Percentiles rank a stretch among this genome's conserved stretches.
phyloP scores from a whole-genome alignment of 2,888 invertebrate species.

The Oxyteleia sp. region DNA sequence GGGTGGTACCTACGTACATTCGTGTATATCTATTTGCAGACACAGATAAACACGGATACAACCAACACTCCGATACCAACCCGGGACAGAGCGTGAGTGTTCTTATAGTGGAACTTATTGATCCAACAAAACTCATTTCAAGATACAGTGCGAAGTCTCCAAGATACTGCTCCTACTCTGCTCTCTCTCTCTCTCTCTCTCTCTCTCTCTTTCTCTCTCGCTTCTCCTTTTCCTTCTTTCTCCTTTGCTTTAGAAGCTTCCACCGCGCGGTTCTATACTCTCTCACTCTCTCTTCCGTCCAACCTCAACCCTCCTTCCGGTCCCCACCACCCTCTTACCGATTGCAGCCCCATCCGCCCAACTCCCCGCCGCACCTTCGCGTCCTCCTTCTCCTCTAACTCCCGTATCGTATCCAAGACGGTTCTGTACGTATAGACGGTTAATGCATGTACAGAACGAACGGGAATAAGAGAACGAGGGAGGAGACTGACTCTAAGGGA shows the following conservation, averaged over 20 bases:
- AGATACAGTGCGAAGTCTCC: slow-evolving; percentile 88
- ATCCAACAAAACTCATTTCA: slow-evolving; percentile 88
- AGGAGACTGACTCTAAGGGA: slow-evolving; percentile 67
- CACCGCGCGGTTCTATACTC: slow-evolving; percentile 72
- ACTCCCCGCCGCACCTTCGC: slow-evolving; percentile 75
- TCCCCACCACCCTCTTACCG: slow-evolving; percentile 77
- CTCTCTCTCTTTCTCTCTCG: slow-evolving; percentile 78
- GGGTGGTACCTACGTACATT: slow-evolving; percentile 82
- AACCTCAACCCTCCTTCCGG: slow-evolving; percentile 76
- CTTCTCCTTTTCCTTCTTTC: slow-evolving; percentile 72
- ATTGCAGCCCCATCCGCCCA: slow-evolving; percentile 79
- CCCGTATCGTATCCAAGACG: slow-evolving; percentile 84
- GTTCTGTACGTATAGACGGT: slow-evolving; percentile 78
- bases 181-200: slow-evolving; percentile 78
- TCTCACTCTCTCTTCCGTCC: slow-evolving; percentile 77
- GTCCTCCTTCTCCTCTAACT: slow-evolving; percentile 76
- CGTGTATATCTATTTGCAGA: slow-evolving; percentile 87
- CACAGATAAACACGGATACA: slow-evolving; percentile 87
- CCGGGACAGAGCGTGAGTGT: slow-evolving; percentile 86
- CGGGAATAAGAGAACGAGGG: slow-evolving; percentile 75
- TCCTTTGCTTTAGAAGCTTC: slow-evolving; percentile 74
- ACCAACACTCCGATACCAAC: slow-evolving; percentile 83
- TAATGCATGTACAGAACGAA: slow-evolving; percentile 79
- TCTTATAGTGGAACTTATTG: slow-evolving; percentile 88
- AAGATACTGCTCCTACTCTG: slow-evolving; percentile 86